phyloP scores from a whole-genome alignment of 2,888 invertebrate genomes.

The Baccha elongata region DNA sequence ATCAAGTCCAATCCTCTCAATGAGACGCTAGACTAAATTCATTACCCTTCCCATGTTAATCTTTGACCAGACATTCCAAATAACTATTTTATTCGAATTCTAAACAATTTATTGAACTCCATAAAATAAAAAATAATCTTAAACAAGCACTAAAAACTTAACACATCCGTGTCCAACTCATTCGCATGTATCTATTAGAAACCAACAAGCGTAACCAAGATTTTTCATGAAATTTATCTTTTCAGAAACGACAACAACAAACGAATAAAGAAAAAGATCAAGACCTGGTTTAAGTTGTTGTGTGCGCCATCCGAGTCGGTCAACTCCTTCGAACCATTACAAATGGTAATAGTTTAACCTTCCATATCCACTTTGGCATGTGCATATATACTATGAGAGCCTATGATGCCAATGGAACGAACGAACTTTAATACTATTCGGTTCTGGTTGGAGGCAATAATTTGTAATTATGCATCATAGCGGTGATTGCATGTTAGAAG shows the following conservation, averaged over 20 bases:
- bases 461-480: conserved; percentile 71
- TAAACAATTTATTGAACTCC: conserved; percentile 63
- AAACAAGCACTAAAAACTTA: conserved; percentile 28
- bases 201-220: conserved; percentile 67
- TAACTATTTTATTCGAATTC: conserved; percentile 35
- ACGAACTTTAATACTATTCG: conserved; percentile 20
- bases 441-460: conserved; percentile 69
- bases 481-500: conserved; percentile 67
- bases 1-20: background rate
- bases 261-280: conserved; percentile 1
- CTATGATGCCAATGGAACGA: conserved; percentile 5
- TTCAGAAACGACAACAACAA: conserved; percentile 6
- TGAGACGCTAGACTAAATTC: background rate
- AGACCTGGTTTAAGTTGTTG: conserved; percentile 19
- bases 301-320: background rate
- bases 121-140: conserved; percentile 15
- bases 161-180: conserved; percentile 69
- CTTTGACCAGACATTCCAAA: conserved; percentile 7
- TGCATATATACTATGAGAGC: conserved; percentile 31
- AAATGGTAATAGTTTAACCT: conserved; percentile 72
- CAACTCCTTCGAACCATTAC: conserved; percentile 46
- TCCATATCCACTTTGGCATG: conserved; percentile 65
- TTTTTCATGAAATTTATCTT: conserved; percentile 45
- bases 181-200: conserved; percentile 71
- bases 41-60: conserved; percentile 15